A percentile compares a stretch with the other conserved stretches of the same genome.
These are phyloP conservation scores for Sebastes hubbsi DNA, from an alignment of 2,797 vertebrate species.

Conservation along the genomic window DNA sequence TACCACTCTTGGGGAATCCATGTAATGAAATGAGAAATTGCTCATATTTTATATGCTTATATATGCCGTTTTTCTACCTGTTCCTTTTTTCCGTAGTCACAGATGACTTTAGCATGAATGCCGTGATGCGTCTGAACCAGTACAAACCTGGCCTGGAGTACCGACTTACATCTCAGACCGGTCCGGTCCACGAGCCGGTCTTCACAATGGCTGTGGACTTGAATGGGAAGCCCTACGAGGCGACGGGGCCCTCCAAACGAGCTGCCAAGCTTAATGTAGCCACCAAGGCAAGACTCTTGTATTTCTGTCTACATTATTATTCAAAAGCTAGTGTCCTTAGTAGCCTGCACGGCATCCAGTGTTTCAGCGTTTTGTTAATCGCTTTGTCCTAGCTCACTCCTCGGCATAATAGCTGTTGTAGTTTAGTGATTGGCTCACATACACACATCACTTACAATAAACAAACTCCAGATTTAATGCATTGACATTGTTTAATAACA, in stretches of 20 bases:
- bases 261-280: conserved; percentile 94
- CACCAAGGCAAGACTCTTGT: conserved; percentile 82
- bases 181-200: conserved; percentile 94
- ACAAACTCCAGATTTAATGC: not conserved
- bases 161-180: conserved; percentile 91
- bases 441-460: not conserved
- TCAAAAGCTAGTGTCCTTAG: not conserved
- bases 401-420: not conserved
- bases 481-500: not conserved
- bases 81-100: conserved; percentile 16
- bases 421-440: not conserved
- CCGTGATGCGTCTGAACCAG: conserved; percentile 97
- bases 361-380: not conserved
- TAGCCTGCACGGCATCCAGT: not conserved
- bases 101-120: conserved; percentile 94
- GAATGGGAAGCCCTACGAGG: conserved; percentile 89
- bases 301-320: not conserved
- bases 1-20: not conserved
- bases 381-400: not conserved
- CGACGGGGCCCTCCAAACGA: conserved; percentile 92
- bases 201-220: conserved; percentile 97
- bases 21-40: not conserved
- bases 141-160: conserved; percentile 92
- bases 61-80: not conserved
- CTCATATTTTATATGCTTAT: not conserved